Evolutionary conservation across 2,113 vertebrate species (phyloP).

Genomic region (Perca fluviatilis): DNA sequence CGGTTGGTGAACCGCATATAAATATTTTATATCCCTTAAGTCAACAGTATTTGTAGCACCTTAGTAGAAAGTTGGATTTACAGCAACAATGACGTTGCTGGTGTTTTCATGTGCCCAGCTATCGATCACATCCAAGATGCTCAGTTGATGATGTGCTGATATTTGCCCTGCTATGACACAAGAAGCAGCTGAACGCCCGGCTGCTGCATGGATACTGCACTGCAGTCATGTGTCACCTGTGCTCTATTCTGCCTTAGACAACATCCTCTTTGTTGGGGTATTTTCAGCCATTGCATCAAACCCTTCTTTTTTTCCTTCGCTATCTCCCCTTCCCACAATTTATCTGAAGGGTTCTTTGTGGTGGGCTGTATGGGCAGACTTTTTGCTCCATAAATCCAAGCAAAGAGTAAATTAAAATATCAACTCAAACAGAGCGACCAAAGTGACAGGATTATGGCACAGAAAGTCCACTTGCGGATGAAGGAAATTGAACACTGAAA

Average conservation of each 20-base stretch:
- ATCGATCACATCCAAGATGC: conserved; percentile 16
- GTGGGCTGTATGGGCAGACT: conserved; percentile 20
- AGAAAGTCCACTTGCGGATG: conserved; percentile 63
- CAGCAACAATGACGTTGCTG: not conserved
- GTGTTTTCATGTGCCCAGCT: not conserved
- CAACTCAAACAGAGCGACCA: conserved; percentile 64
- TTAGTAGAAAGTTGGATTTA: conserved; percentile 10
- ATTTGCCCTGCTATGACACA: conserved; percentile 36
- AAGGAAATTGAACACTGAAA: conserved; percentile 56
- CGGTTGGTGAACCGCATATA: conserved; percentile 46
- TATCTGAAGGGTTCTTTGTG: conserved; percentile 47
- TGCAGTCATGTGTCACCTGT: conserved; percentile 57
- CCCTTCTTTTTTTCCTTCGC: not conserved
- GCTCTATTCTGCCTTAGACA: conserved; percentile 14
- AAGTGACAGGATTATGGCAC: conserved; percentile 74
- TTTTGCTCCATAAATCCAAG: conserved; percentile 56
- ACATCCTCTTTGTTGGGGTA: conserved; percentile 33
- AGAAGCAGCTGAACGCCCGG: conserved; percentile 50
- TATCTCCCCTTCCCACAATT: not conserved
- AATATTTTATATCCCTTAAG: conserved; percentile 71
- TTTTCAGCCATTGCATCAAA: conserved; percentile 15
- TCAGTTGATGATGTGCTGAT: not conserved
- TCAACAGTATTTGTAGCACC: conserved; percentile 45
- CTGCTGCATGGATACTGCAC: conserved; percentile 25
- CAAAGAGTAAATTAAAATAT: conserved; percentile 75